phyloP scores from a whole-genome alignment of 2,888 invertebrate species.

The Tolmerus cingulatus region DNA sequence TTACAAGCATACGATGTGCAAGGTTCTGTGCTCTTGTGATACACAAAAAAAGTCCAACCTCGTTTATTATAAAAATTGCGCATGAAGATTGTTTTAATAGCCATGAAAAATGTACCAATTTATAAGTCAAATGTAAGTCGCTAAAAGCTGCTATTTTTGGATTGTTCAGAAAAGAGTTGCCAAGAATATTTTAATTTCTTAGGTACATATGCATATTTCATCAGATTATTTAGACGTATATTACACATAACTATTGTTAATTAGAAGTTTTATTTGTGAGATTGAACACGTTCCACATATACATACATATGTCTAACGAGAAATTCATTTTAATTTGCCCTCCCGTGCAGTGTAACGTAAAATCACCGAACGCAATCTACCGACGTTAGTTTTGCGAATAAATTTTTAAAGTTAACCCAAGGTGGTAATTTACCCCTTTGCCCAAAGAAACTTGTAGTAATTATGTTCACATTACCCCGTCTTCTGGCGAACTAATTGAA shows the following conservation, averaged over 20 bases:
- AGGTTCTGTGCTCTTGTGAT: background rate
- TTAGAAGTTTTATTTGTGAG: background rate
- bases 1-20: background rate
- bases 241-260: background rate
- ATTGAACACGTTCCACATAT: too few species aligned
- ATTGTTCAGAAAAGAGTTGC: too few species aligned
- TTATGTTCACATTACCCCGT: constrained; percentile 24
- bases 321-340: background rate
- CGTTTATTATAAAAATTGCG: background rate
- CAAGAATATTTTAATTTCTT: too few species aligned
- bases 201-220: too few species aligned
- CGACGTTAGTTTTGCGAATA: background rate
- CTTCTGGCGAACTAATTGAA: constrained; percentile 34
- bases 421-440: constrained; percentile 12
- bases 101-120: too few species aligned
- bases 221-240: background rate
- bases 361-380: constrained; percentile 2
- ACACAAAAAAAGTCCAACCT: background rate
- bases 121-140: too few species aligned
- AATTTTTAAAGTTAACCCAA: constrained; percentile 16
- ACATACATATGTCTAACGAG: too few species aligned
- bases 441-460: constrained; percentile 25
- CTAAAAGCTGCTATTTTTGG: too few species aligned
- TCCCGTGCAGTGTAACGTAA: background rate
- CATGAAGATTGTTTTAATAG: too few species aligned